phyloP scores from a whole-genome alignment of 2,888 invertebrate genomes.

The Portevinia maculata region DNA sequence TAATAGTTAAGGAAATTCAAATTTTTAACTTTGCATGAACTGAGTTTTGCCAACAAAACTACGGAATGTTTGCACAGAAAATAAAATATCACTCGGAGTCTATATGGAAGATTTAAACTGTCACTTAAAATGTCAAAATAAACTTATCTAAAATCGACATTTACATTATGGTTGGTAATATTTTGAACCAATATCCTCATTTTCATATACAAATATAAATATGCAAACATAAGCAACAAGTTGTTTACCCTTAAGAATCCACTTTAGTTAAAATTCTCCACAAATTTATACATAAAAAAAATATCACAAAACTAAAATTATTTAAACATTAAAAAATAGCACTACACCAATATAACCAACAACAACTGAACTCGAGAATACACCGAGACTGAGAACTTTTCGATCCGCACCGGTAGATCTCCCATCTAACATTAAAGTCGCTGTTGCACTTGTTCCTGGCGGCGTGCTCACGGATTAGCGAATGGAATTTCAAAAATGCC shows the following conservation, averaged over 20 bases:
- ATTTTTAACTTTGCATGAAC: too few relatives aligned
- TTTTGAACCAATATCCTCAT: too few relatives aligned
- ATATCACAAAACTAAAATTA: neutral
- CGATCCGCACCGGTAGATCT: conserved; percentile 75
- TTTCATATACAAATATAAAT: too few relatives aligned
- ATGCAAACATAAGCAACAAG: too few relatives aligned
- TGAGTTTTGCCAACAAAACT: too few relatives aligned
- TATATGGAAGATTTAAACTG: too few relatives aligned
- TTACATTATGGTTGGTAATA: too few relatives aligned
- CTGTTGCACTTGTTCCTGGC: conserved; percentile 66
- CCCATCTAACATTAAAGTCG: conserved; percentile 75
- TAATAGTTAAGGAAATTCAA: too few relatives aligned
- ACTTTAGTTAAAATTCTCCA: conserved; percentile 12
- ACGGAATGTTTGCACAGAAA: too few relatives aligned
- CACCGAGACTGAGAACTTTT: conserved; percentile 62
- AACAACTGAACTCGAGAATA: conserved; percentile 54
- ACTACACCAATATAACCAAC: conserved; percentile 37
- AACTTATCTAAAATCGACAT: too few relatives aligned
- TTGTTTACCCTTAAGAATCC: conserved; percentile 26
- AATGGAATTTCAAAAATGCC: conserved; percentile 74
- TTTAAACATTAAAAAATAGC: conserved; percentile 23
- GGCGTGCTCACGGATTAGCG: conserved; percentile 63
- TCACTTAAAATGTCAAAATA: too few relatives aligned
- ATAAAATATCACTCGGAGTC: too few relatives aligned
- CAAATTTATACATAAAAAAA: neutral